A percentile compares a stretch with the other conserved stretches of the same genome.
Conservation (phyloP, 30 jellyfish, hydroid and myxozoan genomes). For the Nemopilema nomurai region DNA sequence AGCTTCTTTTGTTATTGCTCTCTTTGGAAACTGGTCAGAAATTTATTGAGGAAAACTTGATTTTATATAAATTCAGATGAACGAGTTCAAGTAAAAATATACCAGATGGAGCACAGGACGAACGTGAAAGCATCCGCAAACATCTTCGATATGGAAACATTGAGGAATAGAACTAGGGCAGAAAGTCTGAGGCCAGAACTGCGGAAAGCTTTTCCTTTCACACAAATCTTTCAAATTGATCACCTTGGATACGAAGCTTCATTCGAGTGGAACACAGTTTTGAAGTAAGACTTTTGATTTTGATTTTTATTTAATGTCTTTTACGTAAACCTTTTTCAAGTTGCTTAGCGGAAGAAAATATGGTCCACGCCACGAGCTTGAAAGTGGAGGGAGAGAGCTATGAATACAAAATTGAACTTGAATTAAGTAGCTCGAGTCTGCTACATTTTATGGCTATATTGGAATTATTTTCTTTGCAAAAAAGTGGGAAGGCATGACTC, state of each 20-base stretch:
- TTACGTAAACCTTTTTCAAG: background rate
- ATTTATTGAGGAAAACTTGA: no score
- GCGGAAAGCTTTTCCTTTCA: background rate
- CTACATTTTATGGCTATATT: no score
- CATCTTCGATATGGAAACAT: conserved; percentile 33
- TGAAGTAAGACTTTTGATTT: background rate
- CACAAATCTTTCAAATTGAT: background rate
- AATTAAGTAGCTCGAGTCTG: no score
- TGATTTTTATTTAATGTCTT: background rate
- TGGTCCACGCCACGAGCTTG: no score
- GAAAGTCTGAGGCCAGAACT: background rate
- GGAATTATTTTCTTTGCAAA: no score
- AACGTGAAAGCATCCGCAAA: conserved; percentile 24
- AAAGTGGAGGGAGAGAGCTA: no score
- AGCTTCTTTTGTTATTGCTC: no score
- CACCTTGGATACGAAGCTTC: background rate
- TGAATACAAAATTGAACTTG: no score
- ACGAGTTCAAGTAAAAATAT: conserved; percentile 21
- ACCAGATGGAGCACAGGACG: conserved; percentile 15
- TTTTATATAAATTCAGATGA: conserved; percentile 17
- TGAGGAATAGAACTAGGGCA: conserved; percentile 37
- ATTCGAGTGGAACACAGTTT: background rate
- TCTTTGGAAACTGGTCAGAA: no score
- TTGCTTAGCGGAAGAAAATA: background rate
- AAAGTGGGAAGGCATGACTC: no score